Percentiles rank a stretch among this genome's conserved stretches.
phyloP scores from a whole-genome alignment of 1,140 invertebrate genomes.

The Sycophaga agraensis region DNA sequence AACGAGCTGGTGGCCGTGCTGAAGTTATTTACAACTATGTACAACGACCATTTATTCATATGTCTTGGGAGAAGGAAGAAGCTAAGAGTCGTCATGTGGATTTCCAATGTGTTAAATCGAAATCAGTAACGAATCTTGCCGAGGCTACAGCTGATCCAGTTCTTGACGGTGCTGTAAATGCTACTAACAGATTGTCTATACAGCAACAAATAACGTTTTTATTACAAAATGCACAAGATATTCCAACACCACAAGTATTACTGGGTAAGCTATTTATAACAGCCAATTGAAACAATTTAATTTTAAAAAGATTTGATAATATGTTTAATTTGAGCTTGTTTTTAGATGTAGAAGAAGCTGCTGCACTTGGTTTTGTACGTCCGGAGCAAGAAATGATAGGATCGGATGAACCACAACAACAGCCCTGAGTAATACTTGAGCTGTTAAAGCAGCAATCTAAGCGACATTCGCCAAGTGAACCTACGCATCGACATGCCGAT shows the following conservation, averaged over 20 bases:
- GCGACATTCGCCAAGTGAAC: not conserved
- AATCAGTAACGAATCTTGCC: constrained; percentile 90
- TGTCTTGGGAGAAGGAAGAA: constrained; percentile 99
- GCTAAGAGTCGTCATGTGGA: constrained; percentile 98
- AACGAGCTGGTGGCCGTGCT: constrained; percentile 84
- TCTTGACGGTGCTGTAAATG: constrained; percentile 64
- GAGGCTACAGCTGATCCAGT: constrained; percentile 88
- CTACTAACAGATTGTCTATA: constrained; percentile 48
- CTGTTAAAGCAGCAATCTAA: constrained; percentile 17
- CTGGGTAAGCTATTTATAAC: too few species aligned
- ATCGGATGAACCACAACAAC: constrained; percentile 14
- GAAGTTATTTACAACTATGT: constrained; percentile 99
- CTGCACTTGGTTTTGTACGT: not conserved
- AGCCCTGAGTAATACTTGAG: constrained; percentile 14
- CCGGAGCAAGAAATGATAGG: constrained; percentile 15
- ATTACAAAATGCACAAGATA: too few species aligned
- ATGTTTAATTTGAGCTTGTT: not conserved
- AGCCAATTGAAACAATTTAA: too few species aligned
- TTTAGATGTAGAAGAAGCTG: constrained; percentile 18
- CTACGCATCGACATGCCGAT: not conserved
- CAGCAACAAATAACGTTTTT: too few species aligned
- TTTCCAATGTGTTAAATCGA: constrained; percentile 95
- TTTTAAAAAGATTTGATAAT: not conserved
- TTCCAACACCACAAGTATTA: too few species aligned
- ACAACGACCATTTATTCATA: constrained; percentile 98